Evolutionary conservation across 2,113 vertebrate species (phyloP), one percentile per base, ranked within the genome.

Genomic region (Bos javanicus): DNA sequence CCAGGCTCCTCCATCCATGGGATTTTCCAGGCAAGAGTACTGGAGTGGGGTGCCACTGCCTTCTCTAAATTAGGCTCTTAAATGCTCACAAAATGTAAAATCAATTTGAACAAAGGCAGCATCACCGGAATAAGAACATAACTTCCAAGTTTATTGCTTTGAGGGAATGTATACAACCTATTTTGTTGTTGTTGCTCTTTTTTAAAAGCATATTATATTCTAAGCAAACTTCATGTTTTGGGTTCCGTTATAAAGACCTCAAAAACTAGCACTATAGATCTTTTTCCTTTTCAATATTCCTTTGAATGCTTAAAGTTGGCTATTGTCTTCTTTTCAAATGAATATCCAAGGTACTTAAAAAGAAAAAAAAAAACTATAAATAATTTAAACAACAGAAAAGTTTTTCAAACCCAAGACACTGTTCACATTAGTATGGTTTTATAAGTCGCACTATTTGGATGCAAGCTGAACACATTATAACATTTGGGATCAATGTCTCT

Each of bases 331-430:
- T 67, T 93, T 94, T 95, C 64, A 94, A 88, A 92, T 62, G 88
- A 94, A 94, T 28, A 95, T 59, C 85, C 82, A 23, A 94, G 46
- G 56, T 86, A 56, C 56, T 90, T 95, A 96, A 83, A 83, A 56
- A 83, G 52, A 56, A 23, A n/a, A 59, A 57, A 50, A 12, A 52
- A 33, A 81, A 36, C 12, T 39, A 56, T 56, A 56, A 83, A 36
- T 36, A 56, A 56, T 56, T 56, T 54, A 52, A 83, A 83, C 15
- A 98, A 87, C 28, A 46, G 76, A 98, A 96, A 0, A 97, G 74
- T 80, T 96, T 96, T 97, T 97, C 60, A 98, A 98, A 98, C 81
- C 48, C 96, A 87, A 95, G 94, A 85, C 57, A 95, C 33, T 36
- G 84, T 52, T 98, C 62, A 93, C 16, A 80, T 92, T 96, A 93